These are phyloP conservation scores for Nephrotoma flavescens DNA, from an alignment of 2,888 invertebrate species.

Conservation along the genomic window DNA sequence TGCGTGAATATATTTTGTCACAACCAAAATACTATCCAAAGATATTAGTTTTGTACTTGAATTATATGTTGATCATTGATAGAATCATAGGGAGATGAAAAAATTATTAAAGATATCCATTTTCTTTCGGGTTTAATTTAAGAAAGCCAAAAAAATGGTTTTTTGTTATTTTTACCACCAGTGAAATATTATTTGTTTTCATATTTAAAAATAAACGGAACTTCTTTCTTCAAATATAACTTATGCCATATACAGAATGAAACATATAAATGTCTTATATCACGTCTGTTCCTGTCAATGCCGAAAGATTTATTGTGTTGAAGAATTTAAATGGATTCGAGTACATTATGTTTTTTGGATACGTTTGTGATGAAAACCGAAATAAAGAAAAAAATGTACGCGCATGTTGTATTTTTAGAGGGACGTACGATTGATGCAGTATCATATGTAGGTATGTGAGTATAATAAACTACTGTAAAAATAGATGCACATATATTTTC, in stretches of 20 bases:
- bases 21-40: neutral
- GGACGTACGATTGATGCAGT: neutral
- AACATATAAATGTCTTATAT: neutral
- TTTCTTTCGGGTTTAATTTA: neutral
- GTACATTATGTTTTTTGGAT: neutral
- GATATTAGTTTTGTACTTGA: neutral
- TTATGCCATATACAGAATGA: neutral
- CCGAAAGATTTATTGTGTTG: neutral
- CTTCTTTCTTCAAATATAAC: neutral
- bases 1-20: neutral
- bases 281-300: neutral
- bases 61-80: neutral
- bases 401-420: neutral
- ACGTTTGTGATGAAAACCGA: neutral
- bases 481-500: neutral
- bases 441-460: neutral
- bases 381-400: neutral
- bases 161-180: neutral
- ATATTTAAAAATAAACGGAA: neutral
- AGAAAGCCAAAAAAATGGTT: neutral
- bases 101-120: neutral
- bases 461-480: neutral
- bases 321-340: neutral
- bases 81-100: neutral
- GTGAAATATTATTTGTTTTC: neutral